Evolutionary conservation across 1,140 invertebrate genomes (phyloP), one percentile per base, ranked within the genome.

Genomic region (Colletes gigas): DNA sequence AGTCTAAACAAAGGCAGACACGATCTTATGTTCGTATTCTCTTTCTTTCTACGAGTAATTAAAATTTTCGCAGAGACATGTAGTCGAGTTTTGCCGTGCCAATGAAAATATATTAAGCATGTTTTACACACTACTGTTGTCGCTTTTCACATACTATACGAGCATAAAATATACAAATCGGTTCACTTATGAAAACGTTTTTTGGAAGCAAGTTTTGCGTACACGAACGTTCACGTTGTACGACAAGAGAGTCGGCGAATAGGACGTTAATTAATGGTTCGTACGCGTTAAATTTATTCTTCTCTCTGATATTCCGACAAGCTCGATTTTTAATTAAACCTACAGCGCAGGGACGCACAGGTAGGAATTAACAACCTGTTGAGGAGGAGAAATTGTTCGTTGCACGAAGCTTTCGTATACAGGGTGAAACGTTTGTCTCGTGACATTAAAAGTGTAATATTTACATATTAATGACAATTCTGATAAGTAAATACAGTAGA

Each of bases 301-400:
- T 72, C 73, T 65, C 69, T 47, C n/a, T 67, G 73, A 62, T 85
- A 82, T 66, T 81, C 57, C 66, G 70, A 57, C 69, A 69, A 74
- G 81, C 65, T 77, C 78, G 70, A 85, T 85, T 85, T 85, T 85
- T 85, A 85, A 85, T 85, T 77, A 74, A 85, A 62, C 57, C 68
- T 44, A 71, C 39, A 57, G n/a, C 67, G 65, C 50, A 52, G 72
- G 19, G 55, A 41, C 63, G 50, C 50, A 39, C 74, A 21, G 8
- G 15, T 21, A 57, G 12, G n/a, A 54, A 83, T 78, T 83, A 78
- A 82, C 73, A 79, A 74, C 68, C 75, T 41, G 50, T 44, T 65
- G 21, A 39, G 21, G 21, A 9, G 55, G 30, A 60, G 55, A 70
- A 50, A 52, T 44, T 50, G 66, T 69, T 57, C 47, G 39, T 66